Conservation (phyloP, 2,888 invertebrate genomes). For the Polymixis lichenea region DNA sequence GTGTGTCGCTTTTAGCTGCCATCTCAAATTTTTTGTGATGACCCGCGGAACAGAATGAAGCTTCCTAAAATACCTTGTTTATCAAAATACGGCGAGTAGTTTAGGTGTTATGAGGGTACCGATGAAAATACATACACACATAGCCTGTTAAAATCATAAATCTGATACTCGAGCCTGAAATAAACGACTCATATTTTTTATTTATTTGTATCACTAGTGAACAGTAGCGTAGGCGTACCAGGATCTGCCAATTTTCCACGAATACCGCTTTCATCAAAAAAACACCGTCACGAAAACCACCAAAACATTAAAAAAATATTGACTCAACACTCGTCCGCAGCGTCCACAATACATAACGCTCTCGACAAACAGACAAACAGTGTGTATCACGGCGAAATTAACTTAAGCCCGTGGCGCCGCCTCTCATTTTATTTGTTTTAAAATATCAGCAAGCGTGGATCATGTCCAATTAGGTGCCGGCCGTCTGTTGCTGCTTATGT, state of each 20-base stretch:
- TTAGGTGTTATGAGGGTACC: neutral
- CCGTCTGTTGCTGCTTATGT: constrained; percentile 46
- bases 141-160: neutral
- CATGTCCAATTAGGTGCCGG: constrained; percentile 64
- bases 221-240: neutral
- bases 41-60: neutral
- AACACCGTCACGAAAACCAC: constrained; percentile 8
- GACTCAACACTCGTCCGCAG: constrained; percentile 20
- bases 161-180: neutral
- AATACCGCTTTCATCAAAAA: neutral
- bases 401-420: constrained; percentile 62
- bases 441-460: constrained; percentile 62
- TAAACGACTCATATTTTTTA: neutral
- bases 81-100: neutral
- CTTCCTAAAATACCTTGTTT: neutral
- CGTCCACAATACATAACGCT: constrained; percentile 22
- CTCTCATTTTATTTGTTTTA: constrained; percentile 59
- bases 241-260: neutral
- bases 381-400: constrained; percentile 59
- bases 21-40: neutral
- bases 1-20: neutral
- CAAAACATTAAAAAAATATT: constrained; percentile 16
- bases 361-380: constrained; percentile 40
- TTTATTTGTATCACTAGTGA: neutral
- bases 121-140: neutral